Evolutionary conservation across 2,797 vertebrate species (phyloP).

Genomic region (Pipistrellus kuhlii): DNA sequence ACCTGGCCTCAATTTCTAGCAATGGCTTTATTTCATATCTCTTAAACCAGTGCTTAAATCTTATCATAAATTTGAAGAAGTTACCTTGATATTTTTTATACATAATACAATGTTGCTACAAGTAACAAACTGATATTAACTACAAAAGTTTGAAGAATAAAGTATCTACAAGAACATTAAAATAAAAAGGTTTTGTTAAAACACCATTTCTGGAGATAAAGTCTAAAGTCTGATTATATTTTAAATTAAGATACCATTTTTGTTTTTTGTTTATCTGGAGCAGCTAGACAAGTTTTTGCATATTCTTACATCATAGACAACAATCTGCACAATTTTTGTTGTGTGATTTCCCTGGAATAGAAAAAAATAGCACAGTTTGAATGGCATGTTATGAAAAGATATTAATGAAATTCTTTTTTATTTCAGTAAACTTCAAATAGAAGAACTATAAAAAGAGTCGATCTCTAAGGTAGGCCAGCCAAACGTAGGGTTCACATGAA

Average conservation of each 20-base stretch:
- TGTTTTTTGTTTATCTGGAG: constrained; percentile 74
- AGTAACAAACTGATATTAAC: not conserved
- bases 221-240: constrained; percentile 62
- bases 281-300: constrained; percentile 72
- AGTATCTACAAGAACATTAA: constrained; percentile 43
- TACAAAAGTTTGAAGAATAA: constrained; percentile 50
- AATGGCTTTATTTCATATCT: constrained; percentile 51
- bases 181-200: constrained; percentile 12
- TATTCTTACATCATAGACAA: constrained; percentile 72
- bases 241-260: constrained; percentile 74
- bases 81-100: not conserved
- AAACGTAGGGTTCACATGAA: not conserved
- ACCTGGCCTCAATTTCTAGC: constrained; percentile 73
- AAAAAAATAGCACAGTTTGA: constrained; percentile 73
- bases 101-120: not conserved
- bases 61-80: constrained; percentile 54
- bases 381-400: constrained; percentile 74
- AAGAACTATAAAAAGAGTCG: constrained; percentile 49
- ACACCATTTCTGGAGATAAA: constrained; percentile 47
- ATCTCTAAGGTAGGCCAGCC: constrained; percentile 40
- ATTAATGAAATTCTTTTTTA: constrained; percentile 80
- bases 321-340: constrained; percentile 68
- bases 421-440: constrained; percentile 59
- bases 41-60: constrained; percentile 26
- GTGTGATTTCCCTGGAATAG: constrained; percentile 72